Conservation (phyloP, 2,888 invertebrate genomes). For the Pycnomerus fuliginosus region DNA sequence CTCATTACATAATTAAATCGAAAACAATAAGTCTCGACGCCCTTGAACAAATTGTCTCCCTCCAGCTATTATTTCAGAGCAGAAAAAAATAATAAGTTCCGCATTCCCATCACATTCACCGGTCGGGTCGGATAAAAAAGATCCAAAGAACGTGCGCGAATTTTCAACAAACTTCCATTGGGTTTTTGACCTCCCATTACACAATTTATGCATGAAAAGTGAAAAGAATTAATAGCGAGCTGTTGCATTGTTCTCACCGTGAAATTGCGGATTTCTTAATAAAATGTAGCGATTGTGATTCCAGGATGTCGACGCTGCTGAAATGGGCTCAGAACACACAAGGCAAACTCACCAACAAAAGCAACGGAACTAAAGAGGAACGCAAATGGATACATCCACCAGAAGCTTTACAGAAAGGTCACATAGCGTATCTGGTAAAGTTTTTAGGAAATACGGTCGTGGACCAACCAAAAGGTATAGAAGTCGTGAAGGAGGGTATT, state of each 20-base stretch:
- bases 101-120: too few species aligned
- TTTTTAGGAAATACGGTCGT: slow-evolving; percentile 95
- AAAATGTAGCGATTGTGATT: slow-evolving; percentile 26
- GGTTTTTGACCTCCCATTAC: slow-evolving; percentile 11
- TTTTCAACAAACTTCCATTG: not conserved
- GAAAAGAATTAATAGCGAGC: slow-evolving; percentile 15
- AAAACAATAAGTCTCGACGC: too few species aligned
- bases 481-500: slow-evolving; percentile 96
- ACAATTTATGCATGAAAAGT: slow-evolving; percentile 20
- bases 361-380: slow-evolving; percentile 45
- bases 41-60: too few species aligned
- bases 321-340: slow-evolving; percentile 55
- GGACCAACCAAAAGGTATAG: slow-evolving; percentile 95
- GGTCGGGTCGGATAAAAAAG: too few species aligned
- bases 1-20: too few species aligned
- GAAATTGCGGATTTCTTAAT: slow-evolving; percentile 2
- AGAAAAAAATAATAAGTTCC: too few species aligned
- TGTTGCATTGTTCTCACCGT: slow-evolving; percentile 12
- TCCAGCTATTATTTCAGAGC: too few species aligned
- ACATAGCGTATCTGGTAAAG: slow-evolving; percentile 97
- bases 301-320: slow-evolving; percentile 51
- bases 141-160: too few species aligned
- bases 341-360: slow-evolving; percentile 47
- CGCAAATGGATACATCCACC: slow-evolving; percentile 92
- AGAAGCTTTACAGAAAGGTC: slow-evolving; percentile 89